phyloP scores from a whole-genome alignment of 2,797 vertebrate species.

The Enteromius argenteus region DNA sequence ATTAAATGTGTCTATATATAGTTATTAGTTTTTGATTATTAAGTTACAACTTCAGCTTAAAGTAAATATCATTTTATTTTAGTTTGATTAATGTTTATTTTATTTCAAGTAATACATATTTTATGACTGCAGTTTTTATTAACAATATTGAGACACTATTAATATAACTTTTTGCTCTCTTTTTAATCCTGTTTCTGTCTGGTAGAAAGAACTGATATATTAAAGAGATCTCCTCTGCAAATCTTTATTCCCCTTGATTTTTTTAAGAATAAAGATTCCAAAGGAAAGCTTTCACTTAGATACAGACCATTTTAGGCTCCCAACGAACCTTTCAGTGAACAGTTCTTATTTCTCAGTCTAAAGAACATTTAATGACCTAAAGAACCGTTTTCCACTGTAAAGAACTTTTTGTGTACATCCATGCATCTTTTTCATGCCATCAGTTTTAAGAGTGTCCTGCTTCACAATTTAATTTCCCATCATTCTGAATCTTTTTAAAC shows the following conservation, averaged over 20 bases:
- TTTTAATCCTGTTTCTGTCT: neutral
- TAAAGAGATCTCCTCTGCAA: neutral
- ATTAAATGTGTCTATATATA: neutral
- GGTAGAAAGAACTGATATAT: neutral
- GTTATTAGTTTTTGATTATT: neutral
- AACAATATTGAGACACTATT: neutral
- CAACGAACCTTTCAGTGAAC: neutral
- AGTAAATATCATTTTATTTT: no score
- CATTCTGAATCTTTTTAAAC: conserved; percentile 23
- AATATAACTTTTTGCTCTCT: neutral
- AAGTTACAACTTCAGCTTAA: neutral
- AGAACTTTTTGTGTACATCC: neutral
- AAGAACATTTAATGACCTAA: neutral
- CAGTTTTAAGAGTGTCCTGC: neutral
- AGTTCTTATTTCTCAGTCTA: neutral
- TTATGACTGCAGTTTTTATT: neutral
- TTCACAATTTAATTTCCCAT: neutral
- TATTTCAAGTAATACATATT: no score
- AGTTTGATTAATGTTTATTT: no score
- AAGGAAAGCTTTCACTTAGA: neutral
- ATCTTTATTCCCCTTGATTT: neutral
- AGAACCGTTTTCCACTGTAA: neutral
- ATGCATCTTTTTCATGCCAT: neutral
- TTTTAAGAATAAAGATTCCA: neutral
- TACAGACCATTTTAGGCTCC: neutral